These are phyloP conservation scores for Odiellus spinosus DNA, from an alignment of 2,888 invertebrate species.

Conservation along the genomic window DNA sequence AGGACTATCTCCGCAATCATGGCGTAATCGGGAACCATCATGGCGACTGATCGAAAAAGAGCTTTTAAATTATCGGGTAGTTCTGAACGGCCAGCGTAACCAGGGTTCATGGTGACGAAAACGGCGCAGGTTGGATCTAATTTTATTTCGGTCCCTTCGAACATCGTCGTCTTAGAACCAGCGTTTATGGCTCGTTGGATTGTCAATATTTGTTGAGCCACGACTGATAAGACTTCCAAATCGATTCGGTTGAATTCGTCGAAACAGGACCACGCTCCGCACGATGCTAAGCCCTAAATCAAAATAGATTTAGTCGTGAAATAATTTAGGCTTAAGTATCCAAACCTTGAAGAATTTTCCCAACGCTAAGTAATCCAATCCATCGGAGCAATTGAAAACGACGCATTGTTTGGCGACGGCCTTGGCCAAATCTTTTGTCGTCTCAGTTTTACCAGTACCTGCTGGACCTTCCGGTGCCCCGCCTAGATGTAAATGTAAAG, in stretches of 20 bases:
- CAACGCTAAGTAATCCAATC: conserved; percentile 34
- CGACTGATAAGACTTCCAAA: conserved; percentile 63
- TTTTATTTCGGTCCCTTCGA: conserved; percentile 17
- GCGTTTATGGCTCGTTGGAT: conserved; percentile 43
- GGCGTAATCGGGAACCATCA: conserved; percentile 37
- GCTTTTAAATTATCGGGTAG: conserved; percentile 35
- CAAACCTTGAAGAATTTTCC: conserved; percentile 36
- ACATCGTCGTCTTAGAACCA: conserved; percentile 25
- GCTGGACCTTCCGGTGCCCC: conserved; percentile 37
- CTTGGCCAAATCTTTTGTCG: conserved; percentile 34
- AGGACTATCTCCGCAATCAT: conserved; percentile 35
- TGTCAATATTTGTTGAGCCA: conserved; percentile 63
- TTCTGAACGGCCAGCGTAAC: conserved; percentile 35
- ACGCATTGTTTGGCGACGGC: conserved; percentile 37
- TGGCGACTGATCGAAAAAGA: conserved; percentile 34
- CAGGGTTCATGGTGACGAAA: conserved; percentile 32
- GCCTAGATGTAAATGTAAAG: conserved; percentile 34
- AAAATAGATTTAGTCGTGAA: conserved; percentile 19
- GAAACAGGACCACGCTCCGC: conserved; percentile 63
- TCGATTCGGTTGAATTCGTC: conserved; percentile 72
- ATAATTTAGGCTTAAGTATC: background rate
- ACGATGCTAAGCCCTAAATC: conserved; percentile 30
- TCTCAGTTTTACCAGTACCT: conserved; percentile 32
- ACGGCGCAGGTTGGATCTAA: conserved; percentile 16
- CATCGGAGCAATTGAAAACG: conserved; percentile 38